These are phyloP conservation scores for Clinocottus analis DNA, from an alignment of 2,113 vertebrate species.

Conservation along the genomic window DNA sequence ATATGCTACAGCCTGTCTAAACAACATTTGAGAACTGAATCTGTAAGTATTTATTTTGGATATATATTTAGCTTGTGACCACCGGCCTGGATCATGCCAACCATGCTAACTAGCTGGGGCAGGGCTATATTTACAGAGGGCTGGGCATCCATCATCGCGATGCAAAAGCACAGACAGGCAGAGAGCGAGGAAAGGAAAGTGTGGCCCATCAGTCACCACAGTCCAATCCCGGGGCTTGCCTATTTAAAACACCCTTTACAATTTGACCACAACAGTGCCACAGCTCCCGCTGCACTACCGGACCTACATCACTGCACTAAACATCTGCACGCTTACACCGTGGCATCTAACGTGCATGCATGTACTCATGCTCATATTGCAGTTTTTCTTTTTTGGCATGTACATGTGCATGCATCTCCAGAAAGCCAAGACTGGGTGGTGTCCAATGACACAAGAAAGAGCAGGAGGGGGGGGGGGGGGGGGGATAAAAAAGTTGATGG, in stretches of 20 bases:
- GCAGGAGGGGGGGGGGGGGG: no score
- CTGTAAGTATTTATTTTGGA: conserved; percentile 82
- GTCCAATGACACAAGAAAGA: conserved; percentile 41
- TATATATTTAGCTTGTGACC: conserved; percentile 81
- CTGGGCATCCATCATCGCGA: conserved; percentile 76
- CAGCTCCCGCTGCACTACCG: conserved; percentile 45
- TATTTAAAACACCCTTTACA: conserved; percentile 73
- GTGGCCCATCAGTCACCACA: conserved; percentile 76
- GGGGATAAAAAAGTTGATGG: conserved; percentile 34
- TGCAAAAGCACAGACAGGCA: conserved; percentile 68
- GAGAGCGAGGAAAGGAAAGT: conserved; percentile 78
- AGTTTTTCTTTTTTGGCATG: conserved; percentile 3
- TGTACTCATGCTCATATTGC: conserved; percentile 2
- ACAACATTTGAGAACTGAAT: conserved; percentile 74
- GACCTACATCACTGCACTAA: conserved; percentile 52
- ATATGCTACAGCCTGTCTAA: conserved; percentile 61
- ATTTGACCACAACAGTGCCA: conserved; percentile 66
- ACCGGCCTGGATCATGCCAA: conserved; percentile 74
- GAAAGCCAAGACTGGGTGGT: conserved; percentile 17
- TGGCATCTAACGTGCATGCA: conserved; percentile 28
- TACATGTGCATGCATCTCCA: conserved; percentile 11
- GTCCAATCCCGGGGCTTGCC: conserved; percentile 64
- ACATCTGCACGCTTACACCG: conserved; percentile 28
- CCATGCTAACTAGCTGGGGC: conserved; percentile 82
- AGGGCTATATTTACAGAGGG: conserved; percentile 82